Evolutionary conservation across 2,113 vertebrate genomes (phyloP).

Genomic region (Prinia subflava): DNA sequence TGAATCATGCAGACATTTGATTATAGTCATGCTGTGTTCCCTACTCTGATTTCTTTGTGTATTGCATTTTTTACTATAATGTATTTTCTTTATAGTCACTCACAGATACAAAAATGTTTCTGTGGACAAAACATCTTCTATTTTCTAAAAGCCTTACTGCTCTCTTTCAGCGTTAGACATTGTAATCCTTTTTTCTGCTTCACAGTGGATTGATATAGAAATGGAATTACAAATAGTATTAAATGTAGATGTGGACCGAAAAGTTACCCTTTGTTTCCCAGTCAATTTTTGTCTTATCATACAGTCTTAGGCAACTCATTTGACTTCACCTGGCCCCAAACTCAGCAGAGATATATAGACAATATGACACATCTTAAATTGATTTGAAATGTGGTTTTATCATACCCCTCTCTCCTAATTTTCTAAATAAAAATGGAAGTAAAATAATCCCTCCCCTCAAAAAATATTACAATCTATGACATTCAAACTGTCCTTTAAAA

Average conservation of each 20-base stretch:
- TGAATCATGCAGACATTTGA: background rate
- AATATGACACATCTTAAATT: background rate
- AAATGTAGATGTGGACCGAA: accelerated
- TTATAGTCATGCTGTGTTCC: accelerated
- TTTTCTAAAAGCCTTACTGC: background rate
- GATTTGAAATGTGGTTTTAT: background rate
- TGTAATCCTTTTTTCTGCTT: background rate
- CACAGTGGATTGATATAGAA: background rate
- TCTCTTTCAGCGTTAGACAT: background rate
- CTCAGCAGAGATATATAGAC: background rate
- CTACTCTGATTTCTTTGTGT: background rate
- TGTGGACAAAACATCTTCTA: background rate
- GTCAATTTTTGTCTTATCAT: background rate
- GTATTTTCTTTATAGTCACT: background rate
- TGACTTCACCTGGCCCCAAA: background rate
- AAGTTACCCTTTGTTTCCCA: background rate
- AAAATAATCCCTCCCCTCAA: accelerated
- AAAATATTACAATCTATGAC: background rate
- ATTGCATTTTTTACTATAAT: background rate
- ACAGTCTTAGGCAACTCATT: background rate
- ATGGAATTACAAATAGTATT: background rate
- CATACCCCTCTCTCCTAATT: background rate
- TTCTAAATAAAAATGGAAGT: background rate
- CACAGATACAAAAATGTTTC: background rate
- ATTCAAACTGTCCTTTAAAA: background rate